A percentile compares a stretch with the other conserved stretches of the same genome.
Conservation (phyloP, 2,888 invertebrate genomes). For the Panzeria rudis region DNA sequence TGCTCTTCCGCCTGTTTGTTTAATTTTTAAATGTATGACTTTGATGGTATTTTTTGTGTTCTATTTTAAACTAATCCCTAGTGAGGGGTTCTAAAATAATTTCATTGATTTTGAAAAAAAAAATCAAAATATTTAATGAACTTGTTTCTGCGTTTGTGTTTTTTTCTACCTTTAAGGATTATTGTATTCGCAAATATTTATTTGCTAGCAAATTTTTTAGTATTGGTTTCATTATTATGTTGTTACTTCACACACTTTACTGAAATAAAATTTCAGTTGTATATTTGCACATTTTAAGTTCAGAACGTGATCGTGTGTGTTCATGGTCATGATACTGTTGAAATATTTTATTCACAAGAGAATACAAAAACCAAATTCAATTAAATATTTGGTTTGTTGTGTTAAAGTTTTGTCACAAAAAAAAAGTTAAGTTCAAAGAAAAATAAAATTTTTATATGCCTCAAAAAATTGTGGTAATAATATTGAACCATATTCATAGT, state of each 20-base stretch:
- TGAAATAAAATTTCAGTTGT: neutral
- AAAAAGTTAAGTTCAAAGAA: too few relatives aligned
- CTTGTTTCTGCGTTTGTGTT: neutral
- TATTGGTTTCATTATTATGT: neutral
- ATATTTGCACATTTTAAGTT: neutral
- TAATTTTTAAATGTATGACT: slow-evolving; percentile 55
- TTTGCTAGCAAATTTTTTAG: neutral
- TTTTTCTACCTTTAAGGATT: slow-evolving; percentile 7
- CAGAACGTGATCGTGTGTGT: slow-evolving; percentile 1
- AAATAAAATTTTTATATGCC: too few relatives aligned
- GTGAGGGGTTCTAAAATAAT: neutral
- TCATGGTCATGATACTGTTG: neutral
- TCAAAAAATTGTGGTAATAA: too few relatives aligned
- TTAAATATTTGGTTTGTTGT: neutral
- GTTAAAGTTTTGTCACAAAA: neutral
- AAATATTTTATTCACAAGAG: neutral
- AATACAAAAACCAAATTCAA: neutral
- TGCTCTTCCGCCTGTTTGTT: slow-evolving; percentile 41
- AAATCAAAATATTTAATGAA: neutral
- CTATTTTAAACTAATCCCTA: neutral
- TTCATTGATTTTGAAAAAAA: slow-evolving; percentile 11
- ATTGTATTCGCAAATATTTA: slow-evolving; percentile 1
- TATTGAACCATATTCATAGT: too few relatives aligned
- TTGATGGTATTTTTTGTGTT: slow-evolving; percentile 43
- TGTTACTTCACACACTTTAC: neutral